Evolutionary conservation across 1,140 invertebrate species (phyloP).

Genomic region (Acarapis woodi): DNA sequence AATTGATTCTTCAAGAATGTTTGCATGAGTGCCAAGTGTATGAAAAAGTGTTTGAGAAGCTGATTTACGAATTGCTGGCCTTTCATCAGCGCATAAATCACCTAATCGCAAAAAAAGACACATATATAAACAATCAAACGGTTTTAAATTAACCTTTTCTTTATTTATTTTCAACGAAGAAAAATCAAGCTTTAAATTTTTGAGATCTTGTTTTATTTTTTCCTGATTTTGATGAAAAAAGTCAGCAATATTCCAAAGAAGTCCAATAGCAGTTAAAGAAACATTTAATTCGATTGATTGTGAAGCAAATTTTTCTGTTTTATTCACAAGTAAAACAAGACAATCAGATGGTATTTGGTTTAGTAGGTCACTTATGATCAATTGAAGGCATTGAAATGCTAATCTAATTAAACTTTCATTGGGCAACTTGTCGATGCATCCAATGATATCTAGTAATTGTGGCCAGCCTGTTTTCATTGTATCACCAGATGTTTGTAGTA

Average conservation of each 20-base stretch:
- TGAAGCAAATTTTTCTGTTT: slow-evolving; percentile 76
- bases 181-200: slow-evolving; percentile 1
- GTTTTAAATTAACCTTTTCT: slow-evolving; percentile 25
- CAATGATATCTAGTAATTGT: slow-evolving; percentile 68
- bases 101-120: slow-evolving; percentile 52
- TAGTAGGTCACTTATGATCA: slow-evolving; percentile 85
- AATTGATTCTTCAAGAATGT: slow-evolving; percentile 47
- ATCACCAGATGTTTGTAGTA: slow-evolving; percentile 72
- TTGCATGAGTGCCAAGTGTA: slow-evolving; percentile 79
- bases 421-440: slow-evolving; percentile 66
- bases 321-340: slow-evolving; percentile 65
- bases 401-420: slow-evolving; percentile 68
- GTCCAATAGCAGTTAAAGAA: slow-evolving; percentile 79
- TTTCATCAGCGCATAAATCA: slow-evolving; percentile 70
- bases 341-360: slow-evolving; percentile 57
- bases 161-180: slow-evolving; percentile 1
- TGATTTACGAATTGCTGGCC: slow-evolving; percentile 88
- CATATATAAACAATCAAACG: slow-evolving; percentile 84
- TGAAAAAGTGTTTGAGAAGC: slow-evolving; percentile 93
- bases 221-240: slow-evolving; percentile 83
- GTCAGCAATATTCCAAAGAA: slow-evolving; percentile 95
- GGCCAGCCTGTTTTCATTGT: slow-evolving; percentile 66
- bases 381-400: slow-evolving; percentile 79
- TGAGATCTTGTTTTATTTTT: slow-evolving; percentile 33
- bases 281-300: slow-evolving; percentile 94